A percentile compares a stretch with the other conserved stretches of the same genome.
phyloP scores from a whole-genome alignment of 2,113 vertebrate genomes.

The Pachycephala philippinensis region DNA sequence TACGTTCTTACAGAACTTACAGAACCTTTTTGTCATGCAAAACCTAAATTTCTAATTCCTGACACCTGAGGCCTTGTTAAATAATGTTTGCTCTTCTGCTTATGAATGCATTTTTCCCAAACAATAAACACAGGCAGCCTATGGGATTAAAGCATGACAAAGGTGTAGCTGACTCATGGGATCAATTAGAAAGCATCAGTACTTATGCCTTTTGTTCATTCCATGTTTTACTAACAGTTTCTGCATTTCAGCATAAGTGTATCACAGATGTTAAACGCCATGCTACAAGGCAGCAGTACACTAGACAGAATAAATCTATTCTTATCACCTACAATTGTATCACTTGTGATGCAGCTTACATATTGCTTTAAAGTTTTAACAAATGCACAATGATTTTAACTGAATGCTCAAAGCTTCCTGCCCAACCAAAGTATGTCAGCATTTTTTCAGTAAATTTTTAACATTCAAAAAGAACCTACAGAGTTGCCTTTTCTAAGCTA shows the following conservation, averaged over 20 bases:
- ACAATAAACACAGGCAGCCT: conserved; percentile 63
- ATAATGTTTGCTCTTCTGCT: conserved; percentile 43
- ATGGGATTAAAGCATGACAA: conserved; percentile 71
- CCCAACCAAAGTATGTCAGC: background rate
- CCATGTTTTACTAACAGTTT: conserved; percentile 37
- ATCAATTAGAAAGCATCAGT: conserved; percentile 72
- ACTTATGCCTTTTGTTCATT: conserved; percentile 50
- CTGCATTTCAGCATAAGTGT: conserved; percentile 29
- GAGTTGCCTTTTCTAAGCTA: conserved; percentile 10
- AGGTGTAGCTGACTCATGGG: conserved; percentile 74
- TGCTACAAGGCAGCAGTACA: background rate
- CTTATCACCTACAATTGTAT: background rate
- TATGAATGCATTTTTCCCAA: conserved; percentile 55
- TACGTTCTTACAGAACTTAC: background rate
- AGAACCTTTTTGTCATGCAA: background rate
- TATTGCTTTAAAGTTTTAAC: conserved; percentile 18
- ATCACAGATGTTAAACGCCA: conserved; percentile 34
- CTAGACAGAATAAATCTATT: background rate
- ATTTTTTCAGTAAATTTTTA: background rate
- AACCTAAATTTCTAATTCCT: conserved; percentile 3
- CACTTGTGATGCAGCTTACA: background rate
- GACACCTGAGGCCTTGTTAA: conserved; percentile 44
- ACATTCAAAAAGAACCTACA: background rate
- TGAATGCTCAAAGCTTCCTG: background rate
- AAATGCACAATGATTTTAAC: background rate